Evolutionary conservation across 2,113 vertebrate genomes (phyloP).

Genomic region (Suricata suricatta): DNA sequence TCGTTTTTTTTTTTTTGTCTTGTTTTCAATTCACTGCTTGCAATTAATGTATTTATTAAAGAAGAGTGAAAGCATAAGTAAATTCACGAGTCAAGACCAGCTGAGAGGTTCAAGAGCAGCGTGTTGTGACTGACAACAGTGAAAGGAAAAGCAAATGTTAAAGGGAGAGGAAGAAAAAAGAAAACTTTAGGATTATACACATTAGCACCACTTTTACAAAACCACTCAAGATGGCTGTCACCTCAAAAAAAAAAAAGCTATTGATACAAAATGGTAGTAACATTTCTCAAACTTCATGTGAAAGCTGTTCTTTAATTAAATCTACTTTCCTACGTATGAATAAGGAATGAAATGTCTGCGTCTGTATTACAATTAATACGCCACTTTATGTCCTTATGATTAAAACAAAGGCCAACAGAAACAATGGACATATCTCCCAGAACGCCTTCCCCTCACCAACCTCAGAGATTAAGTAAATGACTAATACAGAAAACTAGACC

Average conservation of each 20-base stretch:
- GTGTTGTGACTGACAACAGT: constrained; percentile 91
- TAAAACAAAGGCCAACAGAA: constrained; percentile 38
- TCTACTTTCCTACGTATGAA: background rate
- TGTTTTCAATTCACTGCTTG: constrained; percentile 91
- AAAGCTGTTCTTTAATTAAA: constrained; percentile 48
- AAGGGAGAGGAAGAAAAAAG: constrained; percentile 75
- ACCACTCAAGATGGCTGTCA: constrained; percentile 87
- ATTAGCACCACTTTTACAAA: constrained; percentile 88
- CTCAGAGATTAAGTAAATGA: background rate
- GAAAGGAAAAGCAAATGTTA: constrained; percentile 88
- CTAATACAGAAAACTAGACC: background rate
- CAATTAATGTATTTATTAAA: constrained; percentile 91
- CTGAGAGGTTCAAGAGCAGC: constrained; percentile 89
- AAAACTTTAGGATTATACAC: constrained; percentile 86
- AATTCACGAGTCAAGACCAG: constrained; percentile 90
- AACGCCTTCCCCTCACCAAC: background rate
- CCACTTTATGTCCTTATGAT: background rate
- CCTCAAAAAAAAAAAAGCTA: constrained; percentile 7
- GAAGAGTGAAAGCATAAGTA: constrained; percentile 91
- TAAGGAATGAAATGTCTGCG: background rate
- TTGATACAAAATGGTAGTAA: background rate
- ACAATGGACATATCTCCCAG: background rate
- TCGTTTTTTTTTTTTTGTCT: constrained; percentile 86
- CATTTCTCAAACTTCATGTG: constrained; percentile 1
- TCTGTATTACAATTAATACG: constrained; percentile 27